Conservation (phyloP, 2,797 vertebrate genomes). For the Iguana delicatissima region DNA sequence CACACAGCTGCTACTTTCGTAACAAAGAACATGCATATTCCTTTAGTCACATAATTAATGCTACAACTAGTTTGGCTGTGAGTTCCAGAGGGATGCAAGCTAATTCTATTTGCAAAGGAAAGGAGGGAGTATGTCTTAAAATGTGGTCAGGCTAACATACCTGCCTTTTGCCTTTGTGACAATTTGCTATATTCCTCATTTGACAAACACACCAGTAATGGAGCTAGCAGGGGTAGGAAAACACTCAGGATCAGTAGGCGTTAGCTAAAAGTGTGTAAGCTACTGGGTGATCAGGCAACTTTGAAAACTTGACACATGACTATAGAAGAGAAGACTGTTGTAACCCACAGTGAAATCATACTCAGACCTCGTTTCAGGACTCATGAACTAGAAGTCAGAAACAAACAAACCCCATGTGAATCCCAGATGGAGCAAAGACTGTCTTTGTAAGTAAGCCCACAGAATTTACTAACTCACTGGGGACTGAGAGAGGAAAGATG, state of each 20-base stretch:
- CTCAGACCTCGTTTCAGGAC: no score
- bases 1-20: neutral
- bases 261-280: neutral
- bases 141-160: no score
- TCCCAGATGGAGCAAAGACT: no score
- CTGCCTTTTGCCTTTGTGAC: no score
- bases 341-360: neutral
- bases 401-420: no score
- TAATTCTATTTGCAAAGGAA: neutral
- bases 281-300: neutral
- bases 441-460: no score
- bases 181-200: neutral
- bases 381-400: no score
- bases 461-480: no score
- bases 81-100: neutral
- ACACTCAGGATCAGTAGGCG: neutral
- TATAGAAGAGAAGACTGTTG: neutral
- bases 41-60: neutral
- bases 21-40: neutral
- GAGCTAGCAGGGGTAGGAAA: no score
- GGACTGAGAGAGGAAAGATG: no score
- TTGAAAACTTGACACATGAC: neutral
- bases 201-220: neutral
- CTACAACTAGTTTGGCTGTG: neutral
- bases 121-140: neutral